Evolutionary conservation across 2,797 vertebrate species (phyloP).

Genomic region (Poeciliopsis turneri): DNA sequence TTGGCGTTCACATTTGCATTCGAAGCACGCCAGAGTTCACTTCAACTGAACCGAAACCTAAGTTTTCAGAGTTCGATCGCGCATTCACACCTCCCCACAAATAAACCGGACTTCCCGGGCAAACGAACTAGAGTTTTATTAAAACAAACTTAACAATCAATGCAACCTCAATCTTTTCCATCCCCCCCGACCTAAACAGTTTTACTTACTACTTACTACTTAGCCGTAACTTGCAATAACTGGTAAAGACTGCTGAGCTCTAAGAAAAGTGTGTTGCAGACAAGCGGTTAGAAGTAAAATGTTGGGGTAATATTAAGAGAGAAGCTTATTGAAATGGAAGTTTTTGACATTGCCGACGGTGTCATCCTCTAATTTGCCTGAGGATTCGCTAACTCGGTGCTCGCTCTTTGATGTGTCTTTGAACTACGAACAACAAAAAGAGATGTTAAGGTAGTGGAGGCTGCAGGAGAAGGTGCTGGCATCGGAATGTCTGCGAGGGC

Average conservation of each 20-base stretch:
- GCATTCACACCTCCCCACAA: too few species aligned
- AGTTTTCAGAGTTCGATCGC: too few species aligned
- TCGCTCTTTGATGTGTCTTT: slow-evolving; percentile 5
- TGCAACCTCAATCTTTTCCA: too few species aligned
- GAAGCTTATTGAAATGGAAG: background rate
- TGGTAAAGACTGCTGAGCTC: slow-evolving; percentile 1
- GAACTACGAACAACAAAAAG: slow-evolving; percentile 2
- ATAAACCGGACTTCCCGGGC: too few species aligned
- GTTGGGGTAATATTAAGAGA: background rate
- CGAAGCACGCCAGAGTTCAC: too few species aligned
- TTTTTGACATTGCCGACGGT: slow-evolving; percentile 2
- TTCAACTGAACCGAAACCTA: too few species aligned
- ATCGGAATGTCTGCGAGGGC: background rate
- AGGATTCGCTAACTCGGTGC: background rate
- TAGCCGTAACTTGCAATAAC: background rate
- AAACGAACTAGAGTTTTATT: too few species aligned
- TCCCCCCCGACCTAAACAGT: background rate
- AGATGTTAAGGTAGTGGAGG: background rate
- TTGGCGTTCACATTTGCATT: too few species aligned
- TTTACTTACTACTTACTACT: background rate
- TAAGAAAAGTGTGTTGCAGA: background rate
- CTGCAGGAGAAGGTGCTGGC: background rate
- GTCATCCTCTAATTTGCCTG: slow-evolving; percentile 2
- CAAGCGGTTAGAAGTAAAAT: background rate
- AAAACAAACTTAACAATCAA: too few species aligned